phyloP scores from a whole-genome alignment of 1,140 invertebrate species.

The Magallana ariakensis region DNA sequence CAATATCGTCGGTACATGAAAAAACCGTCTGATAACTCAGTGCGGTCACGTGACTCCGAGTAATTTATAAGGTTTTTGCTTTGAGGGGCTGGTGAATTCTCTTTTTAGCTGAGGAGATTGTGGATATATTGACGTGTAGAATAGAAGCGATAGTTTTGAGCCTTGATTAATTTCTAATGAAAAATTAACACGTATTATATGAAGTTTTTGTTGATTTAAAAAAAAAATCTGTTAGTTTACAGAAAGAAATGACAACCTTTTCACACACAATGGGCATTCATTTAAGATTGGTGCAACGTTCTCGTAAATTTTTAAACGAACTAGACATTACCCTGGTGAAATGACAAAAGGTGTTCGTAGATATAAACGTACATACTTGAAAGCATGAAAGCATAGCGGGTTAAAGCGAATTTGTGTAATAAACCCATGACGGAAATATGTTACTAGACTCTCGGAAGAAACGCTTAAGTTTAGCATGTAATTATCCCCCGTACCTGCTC shows the following conservation, averaged over 20 bases:
- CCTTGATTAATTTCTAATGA: background rate
- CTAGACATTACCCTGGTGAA: background rate
- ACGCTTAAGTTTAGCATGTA: background rate
- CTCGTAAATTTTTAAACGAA: background rate
- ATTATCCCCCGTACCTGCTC: too few species aligned
- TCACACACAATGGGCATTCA: background rate
- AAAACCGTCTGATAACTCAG: slow-evolving; percentile 43
- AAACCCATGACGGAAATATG: slow-evolving; percentile 3
- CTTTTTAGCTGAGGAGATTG: background rate
- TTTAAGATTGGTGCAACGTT: background rate
- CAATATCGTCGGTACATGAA: slow-evolving; percentile 25
- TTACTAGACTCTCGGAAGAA: background rate
- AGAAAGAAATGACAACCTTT: background rate
- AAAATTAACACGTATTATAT: background rate
- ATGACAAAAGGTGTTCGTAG: background rate
- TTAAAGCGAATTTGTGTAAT: background rate
- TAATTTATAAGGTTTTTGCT: slow-evolving; percentile 47
- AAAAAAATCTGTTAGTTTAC: background rate
- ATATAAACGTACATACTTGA: background rate
- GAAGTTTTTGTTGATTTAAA: too few species aligned
- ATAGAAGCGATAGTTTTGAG: background rate
- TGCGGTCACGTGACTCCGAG: slow-evolving; percentile 39
- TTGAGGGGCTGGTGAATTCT: background rate
- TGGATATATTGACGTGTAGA: background rate
- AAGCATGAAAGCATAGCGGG: background rate